Evolutionary conservation across 2,797 vertebrate species (phyloP).

Genomic region (Acanthis flammea): DNA sequence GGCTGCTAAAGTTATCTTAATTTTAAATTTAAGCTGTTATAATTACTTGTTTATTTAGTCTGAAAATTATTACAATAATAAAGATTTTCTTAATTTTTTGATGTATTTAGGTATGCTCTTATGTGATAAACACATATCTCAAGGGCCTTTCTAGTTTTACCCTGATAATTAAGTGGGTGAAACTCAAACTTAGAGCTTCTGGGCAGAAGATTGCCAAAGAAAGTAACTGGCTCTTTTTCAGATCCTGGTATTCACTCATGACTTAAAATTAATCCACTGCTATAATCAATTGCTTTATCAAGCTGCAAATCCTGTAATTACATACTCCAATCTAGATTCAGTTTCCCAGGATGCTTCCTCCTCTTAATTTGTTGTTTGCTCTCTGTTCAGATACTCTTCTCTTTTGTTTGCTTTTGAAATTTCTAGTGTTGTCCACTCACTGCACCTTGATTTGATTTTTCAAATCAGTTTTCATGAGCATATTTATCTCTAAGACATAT

Average conservation of each 20-base stretch:
- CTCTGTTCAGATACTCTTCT: not conserved
- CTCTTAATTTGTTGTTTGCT: not conserved
- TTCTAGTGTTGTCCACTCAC: not conserved
- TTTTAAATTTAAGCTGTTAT: not conserved
- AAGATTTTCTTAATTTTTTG: not conserved
- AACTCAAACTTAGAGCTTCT: not conserved
- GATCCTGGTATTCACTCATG: not conserved
- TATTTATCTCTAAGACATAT: not conserved
- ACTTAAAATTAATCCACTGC: conserved; percentile 8
- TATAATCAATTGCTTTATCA: conserved; percentile 27
- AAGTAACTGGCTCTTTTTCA: not conserved
- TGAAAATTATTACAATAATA: not conserved
- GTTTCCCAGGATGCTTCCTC: not conserved
- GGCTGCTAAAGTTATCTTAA: not conserved
- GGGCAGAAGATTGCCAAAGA: not conserved
- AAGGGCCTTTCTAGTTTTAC: not conserved
- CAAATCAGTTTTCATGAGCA: not conserved
- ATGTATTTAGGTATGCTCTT: not conserved
- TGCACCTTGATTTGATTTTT: not conserved
- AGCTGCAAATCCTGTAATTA: conserved; percentile 28
- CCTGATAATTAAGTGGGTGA: not conserved
- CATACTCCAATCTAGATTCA: not conserved
- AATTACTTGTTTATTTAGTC: not conserved
- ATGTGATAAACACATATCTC: not conserved
- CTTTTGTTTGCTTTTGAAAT: not conserved